Conservation (phyloP, 2,888 invertebrate species). For the Azorinus chamasolen region DNA sequence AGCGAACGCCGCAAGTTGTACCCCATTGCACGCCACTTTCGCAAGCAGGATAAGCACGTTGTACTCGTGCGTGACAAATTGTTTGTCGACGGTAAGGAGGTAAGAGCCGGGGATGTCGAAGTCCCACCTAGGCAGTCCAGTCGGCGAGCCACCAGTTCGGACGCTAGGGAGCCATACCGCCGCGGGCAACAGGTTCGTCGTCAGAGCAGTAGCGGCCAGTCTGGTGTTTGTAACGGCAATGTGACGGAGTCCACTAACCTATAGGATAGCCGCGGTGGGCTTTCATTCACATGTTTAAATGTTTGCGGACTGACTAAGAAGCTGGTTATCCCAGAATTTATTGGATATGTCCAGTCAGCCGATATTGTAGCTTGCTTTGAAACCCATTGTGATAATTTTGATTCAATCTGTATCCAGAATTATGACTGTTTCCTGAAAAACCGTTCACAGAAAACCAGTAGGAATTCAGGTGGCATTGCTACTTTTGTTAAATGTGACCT, state of each 20-base stretch:
- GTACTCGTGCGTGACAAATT: not conserved
- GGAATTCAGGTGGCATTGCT: not conserved
- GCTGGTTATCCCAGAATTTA: not conserved
- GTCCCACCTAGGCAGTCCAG: not conserved
- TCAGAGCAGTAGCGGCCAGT: too few relatives aligned
- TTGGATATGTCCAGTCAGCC: not conserved
- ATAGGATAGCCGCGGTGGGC: not conserved
- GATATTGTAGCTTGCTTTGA: not conserved
- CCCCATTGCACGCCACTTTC: not conserved
- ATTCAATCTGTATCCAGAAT: not conserved
- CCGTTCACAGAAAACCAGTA: slow-evolving; percentile 1
- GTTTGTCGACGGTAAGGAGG: not conserved
- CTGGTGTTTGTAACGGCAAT: too few relatives aligned
- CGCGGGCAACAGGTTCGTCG: too few relatives aligned
- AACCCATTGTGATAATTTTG: not conserved
- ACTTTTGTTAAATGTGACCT: not conserved
- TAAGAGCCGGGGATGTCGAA: not conserved
- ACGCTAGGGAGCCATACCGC: too few relatives aligned
- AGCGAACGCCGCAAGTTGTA: not conserved
- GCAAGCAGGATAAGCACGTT: not conserved
- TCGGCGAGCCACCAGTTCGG: too few relatives aligned
- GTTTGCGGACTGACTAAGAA: not conserved
- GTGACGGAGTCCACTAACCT: too few relatives aligned
- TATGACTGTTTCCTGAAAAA: not conserved
- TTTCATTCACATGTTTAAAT: not conserved